Base-by-base conservation (phyloP, 2,113 vertebrate genomes). In the Nycticorax nycticorax region DNA sequence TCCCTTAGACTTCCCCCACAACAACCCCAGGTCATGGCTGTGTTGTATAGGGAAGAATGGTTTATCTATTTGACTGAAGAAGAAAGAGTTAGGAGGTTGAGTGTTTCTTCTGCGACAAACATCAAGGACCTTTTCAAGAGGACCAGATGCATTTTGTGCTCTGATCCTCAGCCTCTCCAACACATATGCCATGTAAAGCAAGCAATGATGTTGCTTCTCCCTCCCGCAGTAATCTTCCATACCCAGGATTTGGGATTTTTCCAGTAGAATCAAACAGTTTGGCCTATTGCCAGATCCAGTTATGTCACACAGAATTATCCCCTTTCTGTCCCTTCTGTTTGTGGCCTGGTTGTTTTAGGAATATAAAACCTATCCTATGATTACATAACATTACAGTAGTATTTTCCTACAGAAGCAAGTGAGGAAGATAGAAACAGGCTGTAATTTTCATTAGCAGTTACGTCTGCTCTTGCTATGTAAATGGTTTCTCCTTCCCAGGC, bases 251-350 rank as follows among this genome's bases (percentile, higher is more conserved):
- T 94, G 64, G 55, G 72, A 59, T 62, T 88, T 48, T 92, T 86
- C 59, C 85, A 96, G 72, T 7, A 71, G 20, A 94, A 83, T 71
- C 67, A 77, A 94, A 59, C 37, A 88, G 12, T 43, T 77, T 88
- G 68, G 72, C 67, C 45, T 71, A 33, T 6, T 90, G 75, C 90
- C 88, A 80, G 30, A 74, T 73, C 63, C 45, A 93, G 41, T 92
- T 89, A 90, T 62, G 37, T 88, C 47, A 88, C 60, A 56, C 5
- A 85, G 71, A 87, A 90, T 72, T 56, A 92, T 68, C 43, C 85
- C 75, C 60, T 94, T 95, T 92, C 85, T 92, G 72, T 88, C 64
- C 85, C 67, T 93, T 93, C 82, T 93, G 75, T 63, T 77, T 80
- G 88, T 86, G 92, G 41, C 68, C 64, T 74, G 9, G 50, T 43